Evolutionary conservation across 1,140 invertebrate genomes (phyloP), one percentile per base, ranked within the genome.

Genomic region (Drosophila bocki): DNA sequence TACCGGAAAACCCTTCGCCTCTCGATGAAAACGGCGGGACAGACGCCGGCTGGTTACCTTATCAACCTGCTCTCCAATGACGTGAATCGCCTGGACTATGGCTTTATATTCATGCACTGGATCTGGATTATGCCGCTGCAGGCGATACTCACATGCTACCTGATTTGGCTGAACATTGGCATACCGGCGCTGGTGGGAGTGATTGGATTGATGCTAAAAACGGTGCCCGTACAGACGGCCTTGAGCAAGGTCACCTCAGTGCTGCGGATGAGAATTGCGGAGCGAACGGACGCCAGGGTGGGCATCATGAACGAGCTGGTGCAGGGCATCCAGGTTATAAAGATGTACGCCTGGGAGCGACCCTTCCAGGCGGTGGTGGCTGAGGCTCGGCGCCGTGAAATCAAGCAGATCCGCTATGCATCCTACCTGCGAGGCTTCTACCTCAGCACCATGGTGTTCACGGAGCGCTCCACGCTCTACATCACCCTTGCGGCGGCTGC

Each of bases 61-160:
- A 96, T 98, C 4, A 98, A 98, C 93, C 92, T 98, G 13, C 93
- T 98, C 59, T 97, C 97, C 2, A 98, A 98, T 82, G 97, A 98
- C 87, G 94, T 96, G 1, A 94, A 94, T 83, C 93, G 96, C 6
- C 95, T 96, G 59, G 95, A 96, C 80, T 93, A 93, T 75, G 94
- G 95, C 0, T 94, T 95, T 33, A 93, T 95, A 74, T 95, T 94
- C 78, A 84, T 96, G 32, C 95, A 96, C 84, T 94, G 94, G 81
- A 78, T 96, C 6, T 96, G 95, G 95, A 93, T 96, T 35, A 95
- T 96, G 41, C 96, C 96, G 0, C 80, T 97, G 19, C 96, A 97
- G 84, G 85, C 92, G 5, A 65, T 92, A 5, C 84, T 94, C 5
- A 94, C 94, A 0, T 91, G 95, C 84, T 95, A 94, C 75, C 94